phyloP scores from a whole-genome alignment of 2,113 vertebrate genomes.

The Lutjanus erythropterus region DNA sequence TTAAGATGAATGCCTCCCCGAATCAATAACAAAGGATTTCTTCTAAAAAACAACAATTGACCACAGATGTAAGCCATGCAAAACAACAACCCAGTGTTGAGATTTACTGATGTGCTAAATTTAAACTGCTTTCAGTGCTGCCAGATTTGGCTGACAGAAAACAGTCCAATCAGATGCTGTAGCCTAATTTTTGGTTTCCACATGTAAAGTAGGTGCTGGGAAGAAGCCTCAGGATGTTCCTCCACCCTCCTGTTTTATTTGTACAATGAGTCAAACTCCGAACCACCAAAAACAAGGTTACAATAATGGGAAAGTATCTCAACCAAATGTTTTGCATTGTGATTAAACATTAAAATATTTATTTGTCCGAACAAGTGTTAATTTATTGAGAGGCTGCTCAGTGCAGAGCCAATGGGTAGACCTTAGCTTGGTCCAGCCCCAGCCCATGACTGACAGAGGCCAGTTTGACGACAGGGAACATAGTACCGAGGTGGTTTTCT shows the following conservation, averaged over 20 bases:
- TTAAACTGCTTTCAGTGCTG: background rate
- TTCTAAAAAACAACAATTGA: background rate
- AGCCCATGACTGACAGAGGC: no score
- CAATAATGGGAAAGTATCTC: background rate
- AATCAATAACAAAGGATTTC: slow-evolving; percentile 53
- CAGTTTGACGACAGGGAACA: no score
- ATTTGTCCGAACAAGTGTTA: background rate
- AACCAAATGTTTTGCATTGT: background rate
- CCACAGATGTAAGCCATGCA: background rate
- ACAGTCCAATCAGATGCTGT: background rate
- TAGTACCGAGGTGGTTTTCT: no score
- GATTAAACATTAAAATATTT: background rate
- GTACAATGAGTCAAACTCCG: background rate
- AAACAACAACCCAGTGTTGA: background rate
- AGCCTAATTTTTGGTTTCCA: background rate
- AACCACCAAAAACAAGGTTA: background rate
- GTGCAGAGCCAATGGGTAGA: no score
- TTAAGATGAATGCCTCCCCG: slow-evolving; percentile 34
- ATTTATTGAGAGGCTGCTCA: no score
- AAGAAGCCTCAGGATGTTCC: background rate
- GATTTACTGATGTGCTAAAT: background rate
- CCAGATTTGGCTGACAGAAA: slow-evolving; percentile 1
- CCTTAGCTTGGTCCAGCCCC: no score
- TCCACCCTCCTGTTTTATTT: background rate
- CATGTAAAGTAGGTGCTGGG: background rate